Evolutionary conservation across 2,797 vertebrate species (phyloP), one percentile per base, ranked within the genome.

Genomic region (Pagetopsis macropterus): DNA sequence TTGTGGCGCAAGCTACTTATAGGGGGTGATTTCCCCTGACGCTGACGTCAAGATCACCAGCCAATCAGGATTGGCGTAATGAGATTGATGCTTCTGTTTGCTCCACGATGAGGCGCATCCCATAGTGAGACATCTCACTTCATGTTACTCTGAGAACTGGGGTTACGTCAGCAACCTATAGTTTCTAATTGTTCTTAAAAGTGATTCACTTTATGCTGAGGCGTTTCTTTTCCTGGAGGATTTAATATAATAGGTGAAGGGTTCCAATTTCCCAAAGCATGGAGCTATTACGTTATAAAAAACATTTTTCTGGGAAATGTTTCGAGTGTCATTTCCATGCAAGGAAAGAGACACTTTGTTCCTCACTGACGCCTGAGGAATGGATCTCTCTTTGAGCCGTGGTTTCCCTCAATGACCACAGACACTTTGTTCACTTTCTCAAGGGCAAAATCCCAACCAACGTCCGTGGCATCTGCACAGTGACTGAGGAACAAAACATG

Each of bases 371-470:
- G 76, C 79, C 74, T 19, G 52, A 78, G 79, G 84, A 89, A 74
- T 77, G 51, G 75, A 70, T 83, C 76, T 87, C 63, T 82, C 76
- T 79, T 77, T 87, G 82, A 76, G 78, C 44, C 1, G 49, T n/a
- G 65, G 74, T 75, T 87, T 51, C 64, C 70, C 72, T 33, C 37
- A 64, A 62, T 56, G 71, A 88, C 89, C 89, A 81, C 91, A 91
- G 79, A 88, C 85, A 90, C 86, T 91, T 90, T 84, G 76, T 86
- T 84, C 78, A 75, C 75, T 88, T 88, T 91, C 76, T 88, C 23
- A 56, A 79, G 88, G 33, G 75, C 71, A 44, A 69, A 84, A 82
- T 83, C 91, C 82, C 84, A 91, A 54, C 69, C 66, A 78, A 75
- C 31, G 63, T 72, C 62, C 57, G 64, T 56, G 48, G 65, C 72